Base-by-base conservation (phyloP, 2,888 invertebrate species). In the Caradrina kadenii region DNA sequence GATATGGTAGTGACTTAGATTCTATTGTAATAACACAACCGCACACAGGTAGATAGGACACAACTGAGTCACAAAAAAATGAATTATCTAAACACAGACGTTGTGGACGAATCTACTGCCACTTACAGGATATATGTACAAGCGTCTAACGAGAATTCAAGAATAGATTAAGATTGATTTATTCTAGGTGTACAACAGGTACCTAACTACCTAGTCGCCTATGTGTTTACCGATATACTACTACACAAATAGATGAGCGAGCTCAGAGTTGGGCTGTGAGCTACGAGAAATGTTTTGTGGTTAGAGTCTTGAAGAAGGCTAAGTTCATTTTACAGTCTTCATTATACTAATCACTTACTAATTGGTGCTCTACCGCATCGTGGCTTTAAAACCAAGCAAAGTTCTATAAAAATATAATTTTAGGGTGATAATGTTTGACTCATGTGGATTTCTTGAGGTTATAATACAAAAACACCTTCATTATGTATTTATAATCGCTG, bases 341-440 rank as follows among this genome's bases (percentile, higher is more conserved):
- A 45, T 68, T 78, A 78, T 48, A 68, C 42, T 58, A 73, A 71
- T 69, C 79, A 79, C 79, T 73, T 42, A 60, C 61, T 69, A 69
- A 74, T 76, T 78, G 69, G 39, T 60, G 70, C 59, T 69, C 63
- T 63, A 59, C 63, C 63, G 65, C 69, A 73, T 64, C 79, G 19
- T 55, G 52, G 49, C 19, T 67, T 39, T 48, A 48, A 22, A 63
- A 53, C 31, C n/a, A 7, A 19, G 39, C 22, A 71, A 75, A 53
- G 7, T 75, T 69, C 21, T 53, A 45, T 13, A 69, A 63, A 48
- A 69, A 52, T 15, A n/a, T 63, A 35, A 58, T 56, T 53, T 59
- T 55, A 53, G 6, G 15, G 48, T 19, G 21, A 64, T 26, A 54
- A 60, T 21, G 21, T 61, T 74, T 48, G 11, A 49, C 5, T 19